A percentile compares a stretch with the other conserved stretches of the same genome.
phyloP scores from a whole-genome alignment of 2,888 invertebrate species.

The Dynastes hyllus region DNA sequence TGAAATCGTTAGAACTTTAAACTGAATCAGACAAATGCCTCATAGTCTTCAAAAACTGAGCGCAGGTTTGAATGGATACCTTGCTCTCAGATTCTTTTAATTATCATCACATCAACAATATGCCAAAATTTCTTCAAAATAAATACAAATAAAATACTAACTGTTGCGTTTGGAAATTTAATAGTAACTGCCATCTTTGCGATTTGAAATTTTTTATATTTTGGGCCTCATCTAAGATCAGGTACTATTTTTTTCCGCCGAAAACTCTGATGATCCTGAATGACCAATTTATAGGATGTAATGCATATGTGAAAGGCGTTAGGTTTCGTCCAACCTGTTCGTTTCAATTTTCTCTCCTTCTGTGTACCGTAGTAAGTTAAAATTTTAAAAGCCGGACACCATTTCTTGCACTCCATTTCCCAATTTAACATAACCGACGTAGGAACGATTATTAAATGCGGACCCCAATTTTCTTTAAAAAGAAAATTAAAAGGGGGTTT shows the following conservation, averaged over 20 bases:
- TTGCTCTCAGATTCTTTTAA: constrained; percentile 59
- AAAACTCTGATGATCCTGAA: constrained; percentile 98
- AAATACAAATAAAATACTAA: constrained; percentile 67
- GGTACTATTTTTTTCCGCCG: constrained; percentile 96
- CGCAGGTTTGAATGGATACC: constrained; percentile 64
- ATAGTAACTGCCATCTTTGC: constrained; percentile 96
- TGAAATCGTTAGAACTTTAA: constrained; percentile 30
- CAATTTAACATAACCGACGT: constrained; percentile 99
- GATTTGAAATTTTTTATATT: constrained; percentile 99
- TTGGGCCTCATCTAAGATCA: constrained; percentile 98
- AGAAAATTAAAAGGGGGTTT: too few relatives aligned
- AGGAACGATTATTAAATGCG: constrained; percentile 98
- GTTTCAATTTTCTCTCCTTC: constrained; percentile 93
- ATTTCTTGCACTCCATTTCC: constrained; percentile 99
- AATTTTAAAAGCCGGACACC: constrained; percentile 99
- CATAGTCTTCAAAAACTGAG: constrained; percentile 58
- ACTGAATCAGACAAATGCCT: constrained; percentile 50
- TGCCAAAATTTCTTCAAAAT: neutral
- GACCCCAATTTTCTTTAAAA: constrained; percentile 93
- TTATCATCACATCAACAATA: constrained; percentile 52
- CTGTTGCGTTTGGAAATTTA: constrained; percentile 96
- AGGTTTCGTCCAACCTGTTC: constrained; percentile 97
- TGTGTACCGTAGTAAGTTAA: constrained; percentile 98
- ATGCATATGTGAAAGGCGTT: constrained; percentile 99
- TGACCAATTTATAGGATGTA: constrained; percentile 97